Conservation (phyloP, 2,888 invertebrate genomes). For the Drosophila nigritarsus region DNA sequence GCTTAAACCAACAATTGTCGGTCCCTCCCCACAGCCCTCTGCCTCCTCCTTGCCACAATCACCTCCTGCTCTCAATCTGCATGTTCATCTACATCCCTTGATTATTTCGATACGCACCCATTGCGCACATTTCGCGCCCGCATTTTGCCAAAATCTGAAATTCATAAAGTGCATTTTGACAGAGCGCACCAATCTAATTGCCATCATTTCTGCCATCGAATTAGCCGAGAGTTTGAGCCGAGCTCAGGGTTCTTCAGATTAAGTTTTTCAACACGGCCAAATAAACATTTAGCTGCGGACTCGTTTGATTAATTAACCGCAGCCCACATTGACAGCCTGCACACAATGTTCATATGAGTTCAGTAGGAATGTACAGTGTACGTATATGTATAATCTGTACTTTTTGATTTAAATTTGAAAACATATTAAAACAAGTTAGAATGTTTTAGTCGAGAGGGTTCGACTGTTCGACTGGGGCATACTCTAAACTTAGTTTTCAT, state of each 20-base stretch:
- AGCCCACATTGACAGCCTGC: slow-evolving; percentile 58
- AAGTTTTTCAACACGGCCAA: slow-evolving; percentile 62
- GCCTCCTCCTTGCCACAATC: not conserved
- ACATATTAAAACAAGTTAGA: not conserved
- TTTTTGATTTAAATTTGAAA: not conserved
- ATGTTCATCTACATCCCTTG: slow-evolving; percentile 23
- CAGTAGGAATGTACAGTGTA: not conserved
- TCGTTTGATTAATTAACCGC: slow-evolving; percentile 63
- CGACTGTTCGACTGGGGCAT: not conserved
- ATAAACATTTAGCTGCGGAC: slow-evolving; percentile 60
- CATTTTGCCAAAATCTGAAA: slow-evolving; percentile 49
- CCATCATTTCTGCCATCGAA: slow-evolving; percentile 56
- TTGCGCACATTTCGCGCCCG: slow-evolving; percentile 79
- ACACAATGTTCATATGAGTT: slow-evolving; percentile 12
- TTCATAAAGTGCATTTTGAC: slow-evolving; percentile 74
- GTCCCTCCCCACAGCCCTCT: slow-evolving; percentile 54
- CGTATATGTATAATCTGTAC: not conserved
- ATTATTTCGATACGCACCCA: slow-evolving; percentile 72
- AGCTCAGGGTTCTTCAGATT: slow-evolving; percentile 57
- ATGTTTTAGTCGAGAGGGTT: not conserved
- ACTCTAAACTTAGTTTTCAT: not conserved
- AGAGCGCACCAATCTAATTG: slow-evolving; percentile 71
- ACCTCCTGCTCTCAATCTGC: not conserved
- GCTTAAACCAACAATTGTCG: slow-evolving; percentile 83
- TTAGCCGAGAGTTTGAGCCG: slow-evolving; percentile 29